Evolutionary conservation across 1,140 invertebrate species (phyloP), one percentile per base, ranked within the genome.

Genomic region (Atta texana): DNA sequence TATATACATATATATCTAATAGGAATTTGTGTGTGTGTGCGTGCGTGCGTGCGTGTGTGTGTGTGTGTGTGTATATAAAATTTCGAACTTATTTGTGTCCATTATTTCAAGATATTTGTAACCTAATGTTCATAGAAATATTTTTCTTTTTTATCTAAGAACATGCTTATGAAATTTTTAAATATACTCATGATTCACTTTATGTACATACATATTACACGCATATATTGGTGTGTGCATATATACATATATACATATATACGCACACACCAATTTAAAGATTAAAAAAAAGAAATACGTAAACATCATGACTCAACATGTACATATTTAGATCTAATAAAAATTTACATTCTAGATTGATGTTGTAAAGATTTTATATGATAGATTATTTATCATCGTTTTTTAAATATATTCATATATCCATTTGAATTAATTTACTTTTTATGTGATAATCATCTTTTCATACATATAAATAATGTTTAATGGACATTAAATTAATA

Each of bases 391-490:
- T 24, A 3, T 75, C 14, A 44, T 59, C 3, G 3, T 76, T 44
- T 72, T 72, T 59, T 61, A 61, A 44, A 76, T 76, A 21, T 44
- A 44, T n/a, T 12, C 10, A 4, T 34, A 61, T 24, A 59, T 10
- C 3, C n/a, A 55, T 44, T 34, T n/a, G 34, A 61, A 76, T 76
- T 12, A 59, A 76, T 61, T 75, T 72, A 72, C 24, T 51, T 72
- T 72, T 1, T 71, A 51, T 53, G 8, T 72, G 18, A 1, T 16
- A 51, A 8, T 72, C 44, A 31, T 3, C 49, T 14, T 51, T 72
- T 72, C 14, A 16, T 16, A 51, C 24, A 49, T 51, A 44, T 68
- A 39, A 31, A 66, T 8, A 7, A 59, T 16, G 7, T 61, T 59
- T 12, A 75, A 39, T 34, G 18, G n/a, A 55, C 3, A 69, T 24